Conservation (phyloP, 2,888 invertebrate genomes). For the Aphodius sticticus region DNA sequence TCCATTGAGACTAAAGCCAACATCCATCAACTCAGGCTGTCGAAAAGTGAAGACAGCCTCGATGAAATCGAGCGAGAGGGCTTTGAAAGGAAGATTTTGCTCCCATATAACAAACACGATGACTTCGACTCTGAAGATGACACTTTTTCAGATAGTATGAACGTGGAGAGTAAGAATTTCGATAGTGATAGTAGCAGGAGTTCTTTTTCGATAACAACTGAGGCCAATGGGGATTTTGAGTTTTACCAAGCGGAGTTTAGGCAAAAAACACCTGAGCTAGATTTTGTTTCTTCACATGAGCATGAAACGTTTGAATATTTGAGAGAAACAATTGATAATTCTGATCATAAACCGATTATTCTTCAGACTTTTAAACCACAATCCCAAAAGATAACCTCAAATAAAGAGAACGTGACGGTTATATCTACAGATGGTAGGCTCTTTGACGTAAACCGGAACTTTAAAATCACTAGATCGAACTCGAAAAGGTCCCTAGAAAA, state of each 20-base stretch:
- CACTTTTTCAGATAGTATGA: slow-evolving; percentile 57
- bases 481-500: slow-evolving; percentile 57
- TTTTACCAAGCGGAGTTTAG: slow-evolving; percentile 60
- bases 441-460: slow-evolving; percentile 37
- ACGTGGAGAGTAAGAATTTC: slow-evolving; percentile 56
- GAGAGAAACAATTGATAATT: neutral
- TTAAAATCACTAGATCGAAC: slow-evolving; percentile 53
- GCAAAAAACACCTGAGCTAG: neutral
- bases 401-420: slow-evolving; percentile 30
- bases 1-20: slow-evolving; percentile 31
- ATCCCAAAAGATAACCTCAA: slow-evolving; percentile 29
- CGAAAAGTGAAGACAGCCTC: slow-evolving; percentile 56
- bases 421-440: slow-evolving; percentile 16
- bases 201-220: slow-evolving; percentile 68
- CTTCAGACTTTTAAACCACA: slow-evolving; percentile 32
- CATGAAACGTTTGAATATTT: slow-evolving; percentile 33
- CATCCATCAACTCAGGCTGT: slow-evolving; percentile 44
- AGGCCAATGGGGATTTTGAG: slow-evolving; percentile 71
- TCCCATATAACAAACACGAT: neutral
- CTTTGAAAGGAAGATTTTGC: slow-evolving; percentile 34
- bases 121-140: slow-evolving; percentile 51
- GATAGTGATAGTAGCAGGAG: slow-evolving; percentile 56
- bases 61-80: slow-evolving; percentile 20
- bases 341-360: slow-evolving; percentile 20
- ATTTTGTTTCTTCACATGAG: slow-evolving; percentile 27